Conservation (phyloP, 1,140 invertebrate species). For the Carposina sasakii region DNA sequence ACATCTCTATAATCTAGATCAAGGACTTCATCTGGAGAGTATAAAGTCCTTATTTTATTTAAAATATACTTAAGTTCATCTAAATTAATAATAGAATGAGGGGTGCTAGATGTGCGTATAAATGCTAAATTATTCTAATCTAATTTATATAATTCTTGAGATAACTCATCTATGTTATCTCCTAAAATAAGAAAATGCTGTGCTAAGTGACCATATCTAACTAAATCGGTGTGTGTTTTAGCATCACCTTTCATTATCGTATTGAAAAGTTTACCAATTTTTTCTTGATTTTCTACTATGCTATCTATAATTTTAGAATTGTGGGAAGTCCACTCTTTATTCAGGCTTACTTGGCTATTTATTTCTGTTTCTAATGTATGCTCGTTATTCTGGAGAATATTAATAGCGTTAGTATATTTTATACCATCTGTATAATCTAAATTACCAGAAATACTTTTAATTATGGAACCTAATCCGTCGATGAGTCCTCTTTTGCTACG, state of each 20-base stretch:
- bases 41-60: conserved; percentile 23
- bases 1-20: conserved; percentile 30
- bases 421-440: conserved; percentile 31
- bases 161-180: conserved; percentile 32
- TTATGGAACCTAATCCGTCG: conserved; percentile 25
- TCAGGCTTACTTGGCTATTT: conserved; percentile 24
- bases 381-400: conserved; percentile 15
- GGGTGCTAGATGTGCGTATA: conserved; percentile 23
- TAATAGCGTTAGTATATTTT: conserved; percentile 26
- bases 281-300: conserved; percentile 26
- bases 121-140: conserved; percentile 37
- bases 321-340: conserved; percentile 16
- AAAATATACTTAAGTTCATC: conserved; percentile 19
- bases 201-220: conserved; percentile 29
- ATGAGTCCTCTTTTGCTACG: conserved; percentile 26
- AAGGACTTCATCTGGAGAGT: conserved; percentile 18
- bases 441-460: conserved; percentile 31
- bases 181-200: conserved; percentile 29
- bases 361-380: conserved; percentile 14
- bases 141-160: conserved; percentile 26
- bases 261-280: conserved; percentile 21
- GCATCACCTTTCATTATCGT: conserved; percentile 21
- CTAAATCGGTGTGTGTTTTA: conserved; percentile 18
- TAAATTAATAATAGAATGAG: conserved; percentile 27
- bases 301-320: conserved; percentile 15